Percentiles rank a stretch among this genome's conserved stretches.
phyloP scores from a whole-genome alignment of 2,888 invertebrate genomes.

The Chydorus sphaericus region DNA sequence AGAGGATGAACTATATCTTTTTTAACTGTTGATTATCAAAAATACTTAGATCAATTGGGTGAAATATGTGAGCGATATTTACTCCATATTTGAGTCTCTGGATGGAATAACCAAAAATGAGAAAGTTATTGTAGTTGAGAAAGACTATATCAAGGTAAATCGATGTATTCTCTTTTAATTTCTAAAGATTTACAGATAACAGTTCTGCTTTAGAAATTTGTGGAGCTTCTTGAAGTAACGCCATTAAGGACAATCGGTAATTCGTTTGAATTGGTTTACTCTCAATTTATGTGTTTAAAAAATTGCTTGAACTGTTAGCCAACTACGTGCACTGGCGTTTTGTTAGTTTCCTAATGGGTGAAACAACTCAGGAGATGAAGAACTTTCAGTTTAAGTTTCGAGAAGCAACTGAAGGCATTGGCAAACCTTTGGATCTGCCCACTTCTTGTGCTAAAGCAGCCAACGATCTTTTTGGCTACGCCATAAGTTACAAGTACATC shows the following conservation, averaged over 20 bases:
- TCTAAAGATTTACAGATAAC: too few species aligned
- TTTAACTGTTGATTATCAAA: slow-evolving; percentile 26
- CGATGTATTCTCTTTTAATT: too few species aligned
- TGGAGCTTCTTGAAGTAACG: slow-evolving; percentile 42
- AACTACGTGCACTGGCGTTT: slow-evolving; percentile 63
- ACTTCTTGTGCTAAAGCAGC: slow-evolving; percentile 20
- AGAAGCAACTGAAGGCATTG: slow-evolving; percentile 18
- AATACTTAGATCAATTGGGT: slow-evolving; percentile 60
- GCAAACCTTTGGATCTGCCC: slow-evolving; percentile 18
- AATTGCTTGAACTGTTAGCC: slow-evolving; percentile 32
- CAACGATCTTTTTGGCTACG: slow-evolving; percentile 20
- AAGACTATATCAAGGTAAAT: slow-evolving; percentile 43
- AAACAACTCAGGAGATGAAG: slow-evolving; percentile 20
- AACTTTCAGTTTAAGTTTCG: slow-evolving; percentile 20
- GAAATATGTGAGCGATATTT: slow-evolving; percentile 49
- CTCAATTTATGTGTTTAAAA: background rate
- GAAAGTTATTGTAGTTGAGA: slow-evolving; percentile 54
- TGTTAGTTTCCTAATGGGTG: slow-evolving; percentile 16
- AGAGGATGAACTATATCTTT: too few species aligned
- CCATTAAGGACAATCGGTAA: slow-evolving; percentile 40
- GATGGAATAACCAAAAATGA: slow-evolving; percentile 34
- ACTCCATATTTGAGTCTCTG: slow-evolving; percentile 37
- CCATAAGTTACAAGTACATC: slow-evolving; percentile 21
- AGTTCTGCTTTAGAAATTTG: slow-evolving; percentile 43
- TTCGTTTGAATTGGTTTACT: slow-evolving; percentile 20